Base-by-base conservation (phyloP, 2,888 invertebrate genomes). In the Itoplectis maculator region DNA sequence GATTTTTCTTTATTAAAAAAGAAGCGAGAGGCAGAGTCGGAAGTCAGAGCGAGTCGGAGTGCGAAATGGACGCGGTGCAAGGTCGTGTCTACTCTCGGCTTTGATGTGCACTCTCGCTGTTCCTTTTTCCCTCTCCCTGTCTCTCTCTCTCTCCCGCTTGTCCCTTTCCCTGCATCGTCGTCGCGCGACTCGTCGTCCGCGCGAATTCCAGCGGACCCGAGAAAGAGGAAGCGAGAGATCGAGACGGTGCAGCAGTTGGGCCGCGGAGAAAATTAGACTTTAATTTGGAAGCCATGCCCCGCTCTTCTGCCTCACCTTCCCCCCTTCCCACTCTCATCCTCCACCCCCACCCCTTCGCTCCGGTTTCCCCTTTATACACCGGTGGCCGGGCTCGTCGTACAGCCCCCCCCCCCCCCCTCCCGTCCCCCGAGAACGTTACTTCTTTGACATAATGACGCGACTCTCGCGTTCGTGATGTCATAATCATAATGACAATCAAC, bases 401-500 rank as follows among this genome's bases (percentile, higher is more conserved):
- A n/a, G n/a, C n/a, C n/a, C n/a, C n/a, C n/a, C n/a, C n/a, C n/a
- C n/a, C n/a, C n/a, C n/a, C n/a, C n/a, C n/a, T n/a, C n/a, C n/a
- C 5, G 5, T 75, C 68, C 63, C 75, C 40, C 69, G 77, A 47
- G 63, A 68, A 63, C 63, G 70, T 82, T 82, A 79, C 75, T 82
- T 79, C 82, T 79, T 82, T 82, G 81, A 84, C 78, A 75, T 84
- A 84, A 86, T 83, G 84, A 75, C 79, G 84, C 75, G 85, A 77
- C 79, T 79, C 79, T 79, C 79, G 82, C 83, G 37, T 61, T 83
- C 79, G 78, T 81, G 75, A 83, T 85, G 84, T 86, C 81, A 83
- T 81, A 82, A 87, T 86, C 85, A 72, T 84, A 84, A 86, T 85
- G 82, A 85, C 84, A 85, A 85, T 86, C 86, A 87, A 83, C 82